Percentiles rank a stretch among this genome's conserved stretches.
Conservation (phyloP, 2,888 invertebrate genomes). For the Tineola bisselliella region DNA sequence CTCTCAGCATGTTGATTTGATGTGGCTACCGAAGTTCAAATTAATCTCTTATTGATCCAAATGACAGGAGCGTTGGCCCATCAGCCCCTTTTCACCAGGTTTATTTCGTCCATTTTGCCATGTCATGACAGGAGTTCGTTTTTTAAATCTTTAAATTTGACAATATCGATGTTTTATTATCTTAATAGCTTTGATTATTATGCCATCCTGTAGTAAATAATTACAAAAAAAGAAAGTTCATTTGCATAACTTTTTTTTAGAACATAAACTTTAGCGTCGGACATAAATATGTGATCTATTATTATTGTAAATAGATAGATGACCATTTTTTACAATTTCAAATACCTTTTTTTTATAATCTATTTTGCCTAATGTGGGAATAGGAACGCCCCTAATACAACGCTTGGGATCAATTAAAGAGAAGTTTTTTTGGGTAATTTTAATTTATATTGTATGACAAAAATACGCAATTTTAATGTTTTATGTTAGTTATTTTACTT, state of each 20-base stretch:
- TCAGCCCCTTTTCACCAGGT: constrained; percentile 8
- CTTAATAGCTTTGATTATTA: too few species aligned
- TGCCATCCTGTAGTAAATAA: too few species aligned
- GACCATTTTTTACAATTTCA: neutral
- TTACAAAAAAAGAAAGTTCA: too few species aligned
- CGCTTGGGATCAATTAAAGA: neutral
- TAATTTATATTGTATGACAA: too few species aligned
- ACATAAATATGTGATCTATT: too few species aligned
- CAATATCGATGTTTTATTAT: neutral
- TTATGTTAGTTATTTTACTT: too few species aligned
- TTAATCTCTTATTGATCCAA: constrained; percentile 21
- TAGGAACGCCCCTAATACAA: constrained; percentile 4
- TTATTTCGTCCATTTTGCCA: constrained; percentile 12
- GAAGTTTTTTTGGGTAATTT: neutral
- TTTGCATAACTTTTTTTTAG: too few species aligned
- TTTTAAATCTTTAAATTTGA: neutral
- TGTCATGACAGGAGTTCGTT: constrained; percentile 10
- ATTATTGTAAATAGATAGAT: neutral
- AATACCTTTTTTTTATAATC: neutral
- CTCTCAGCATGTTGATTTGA: constrained; percentile 1
- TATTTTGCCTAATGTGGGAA: constrained; percentile 12
- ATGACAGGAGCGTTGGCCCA: constrained; percentile 14
- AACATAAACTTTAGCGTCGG: too few species aligned
- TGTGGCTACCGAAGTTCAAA: constrained; percentile 18
- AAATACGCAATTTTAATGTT: too few species aligned